Evolutionary conservation across 2,113 vertebrate species (phyloP), one percentile per base, ranked within the genome.

Genomic region (Dolichotis patagonum): DNA sequence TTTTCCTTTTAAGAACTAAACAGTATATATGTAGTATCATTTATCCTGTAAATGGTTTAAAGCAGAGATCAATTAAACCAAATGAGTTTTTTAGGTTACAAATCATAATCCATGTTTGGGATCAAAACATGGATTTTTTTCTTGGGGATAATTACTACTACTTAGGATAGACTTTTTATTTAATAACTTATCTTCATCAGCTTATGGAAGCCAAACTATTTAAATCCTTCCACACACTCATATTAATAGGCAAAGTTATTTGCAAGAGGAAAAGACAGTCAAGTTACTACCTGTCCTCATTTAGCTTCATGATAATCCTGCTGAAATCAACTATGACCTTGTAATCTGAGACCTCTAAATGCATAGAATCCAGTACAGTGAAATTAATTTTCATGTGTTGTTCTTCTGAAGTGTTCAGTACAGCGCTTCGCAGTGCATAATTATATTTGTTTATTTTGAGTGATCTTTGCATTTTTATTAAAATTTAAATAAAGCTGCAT

Each of bases 381-480:
- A 90, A 85, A 90, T 92, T 97, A 81, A 89, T 96, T 93, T 96
- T 73, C 82, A 32, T 71, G 43, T 94, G 63, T 92, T 94, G 67
- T 93, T 85, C 84, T 91, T 95, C 73, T 88, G 71, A 95, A 97
- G 83, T 94, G 95, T 97, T 93, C 65, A 52, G 0, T 65, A 62
- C 38, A 84, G 43, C 90, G 96, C 88, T 96, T 96, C 62, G 91
- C 28, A 77, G 60, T 75, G 35, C 22, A 90, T 94, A 84, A 93
- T 92, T 97, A 58, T 43, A 88, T 96, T 52, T 97, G 91, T 93
- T 98, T 97, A 78, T 92, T 98, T 98, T 91, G 52, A 52, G 14
- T 83, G n/a, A 80, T 96, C 73, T 94, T 96, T 94, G 49, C 94
- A 78, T 97, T 96, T 96, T 95, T 96, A 96, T 97, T 97, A 92